These are phyloP conservation scores for Leucophenga montana DNA, from an alignment of 2,888 invertebrate genomes.

Conservation along the genomic window DNA sequence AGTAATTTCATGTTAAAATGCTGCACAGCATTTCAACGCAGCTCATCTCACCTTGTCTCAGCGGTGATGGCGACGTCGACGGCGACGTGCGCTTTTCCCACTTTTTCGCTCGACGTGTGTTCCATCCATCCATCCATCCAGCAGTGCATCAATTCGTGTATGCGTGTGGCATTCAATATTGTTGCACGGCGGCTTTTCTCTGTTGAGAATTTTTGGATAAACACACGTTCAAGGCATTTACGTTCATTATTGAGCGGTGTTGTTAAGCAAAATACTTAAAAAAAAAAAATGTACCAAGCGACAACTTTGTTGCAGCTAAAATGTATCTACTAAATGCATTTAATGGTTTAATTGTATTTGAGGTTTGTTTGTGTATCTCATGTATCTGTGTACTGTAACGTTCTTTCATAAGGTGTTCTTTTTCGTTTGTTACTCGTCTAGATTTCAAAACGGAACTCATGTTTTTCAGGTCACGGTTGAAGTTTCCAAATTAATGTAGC, in stretches of 20 bases:
- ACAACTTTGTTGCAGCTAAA: slow-evolving; percentile 28
- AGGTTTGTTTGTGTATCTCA: slow-evolving; percentile 20
- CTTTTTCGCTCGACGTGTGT: slow-evolving; percentile 37
- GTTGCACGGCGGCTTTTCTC: neutral
- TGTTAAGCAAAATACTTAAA: slow-evolving; percentile 44
- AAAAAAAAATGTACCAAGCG: slow-evolving; percentile 15
- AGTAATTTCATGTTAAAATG: too few species aligned
- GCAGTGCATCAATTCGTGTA: slow-evolving; percentile 26
- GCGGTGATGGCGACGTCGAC: too few species aligned
- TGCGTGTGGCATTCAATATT: slow-evolving; percentile 41
- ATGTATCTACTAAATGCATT: slow-evolving; percentile 47
- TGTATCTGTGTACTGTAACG: too few species aligned
- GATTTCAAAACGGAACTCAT: too few species aligned
- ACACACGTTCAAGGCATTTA: slow-evolving; percentile 30
- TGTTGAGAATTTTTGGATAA: slow-evolving; percentile 41
- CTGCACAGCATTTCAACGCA: too few species aligned
- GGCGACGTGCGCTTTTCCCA: slow-evolving; percentile 21
- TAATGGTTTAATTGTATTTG: slow-evolving; percentile 43
- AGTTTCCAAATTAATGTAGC: too few species aligned
- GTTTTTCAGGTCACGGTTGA: too few species aligned
- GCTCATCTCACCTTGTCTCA: too few species aligned
- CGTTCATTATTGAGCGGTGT: slow-evolving; percentile 5
- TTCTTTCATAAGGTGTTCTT: neutral
- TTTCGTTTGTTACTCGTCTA: too few species aligned
- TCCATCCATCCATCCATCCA: slow-evolving; percentile 34